These are phyloP conservation scores for Drosophila quinaria DNA, from an alignment of 2,888 invertebrate genomes.

Conservation along the genomic window DNA sequence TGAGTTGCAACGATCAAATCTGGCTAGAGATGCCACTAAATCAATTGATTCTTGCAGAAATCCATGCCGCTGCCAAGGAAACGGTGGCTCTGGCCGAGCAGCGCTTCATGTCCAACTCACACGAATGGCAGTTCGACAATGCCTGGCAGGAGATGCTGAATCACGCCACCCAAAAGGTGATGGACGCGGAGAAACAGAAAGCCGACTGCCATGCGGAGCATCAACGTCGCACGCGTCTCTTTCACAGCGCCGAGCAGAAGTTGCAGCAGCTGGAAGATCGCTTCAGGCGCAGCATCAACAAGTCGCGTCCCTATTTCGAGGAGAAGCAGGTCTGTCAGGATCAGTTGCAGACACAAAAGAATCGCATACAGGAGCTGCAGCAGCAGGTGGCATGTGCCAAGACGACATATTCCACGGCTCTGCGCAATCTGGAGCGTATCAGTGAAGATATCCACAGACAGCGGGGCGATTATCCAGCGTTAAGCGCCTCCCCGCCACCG, in stretches of 20 bases:
- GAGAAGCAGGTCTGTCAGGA: slow-evolving; percentile 94
- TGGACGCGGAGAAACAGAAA: slow-evolving; percentile 96
- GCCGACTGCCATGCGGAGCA: slow-evolving; percentile 95
- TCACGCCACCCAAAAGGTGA: slow-evolving; percentile 97
- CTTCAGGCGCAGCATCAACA: slow-evolving; percentile 92
- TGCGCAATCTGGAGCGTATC: slow-evolving; percentile 94
- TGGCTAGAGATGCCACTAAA: too few species aligned
- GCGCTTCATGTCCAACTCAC: slow-evolving; percentile 87
- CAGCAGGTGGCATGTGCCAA: slow-evolving; percentile 91
- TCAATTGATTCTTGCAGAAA: slow-evolving; percentile 87
- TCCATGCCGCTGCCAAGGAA: slow-evolving; percentile 97
- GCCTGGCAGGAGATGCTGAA: slow-evolving; percentile 99
- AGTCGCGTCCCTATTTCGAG: slow-evolving; percentile 96
- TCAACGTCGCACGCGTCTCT: slow-evolving; percentile 92
- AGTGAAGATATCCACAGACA: slow-evolving; percentile 94
- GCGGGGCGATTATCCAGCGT: slow-evolving; percentile 82
- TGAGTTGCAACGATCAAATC: slow-evolving; percentile 76
- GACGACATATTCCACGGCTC: slow-evolving; percentile 91
- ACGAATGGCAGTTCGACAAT: slow-evolving; percentile 92
- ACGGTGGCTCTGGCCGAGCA: slow-evolving; percentile 96
- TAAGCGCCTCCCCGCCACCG: slow-evolving; percentile 78
- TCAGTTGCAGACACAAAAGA: slow-evolving; percentile 94
- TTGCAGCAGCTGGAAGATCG: slow-evolving; percentile 93
- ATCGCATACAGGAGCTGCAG: slow-evolving; percentile 93
- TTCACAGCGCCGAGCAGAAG: slow-evolving; percentile 93